These are phyloP conservation scores for Troilus luridus DNA, from an alignment of 2,888 invertebrate species.

Conservation along the genomic window DNA sequence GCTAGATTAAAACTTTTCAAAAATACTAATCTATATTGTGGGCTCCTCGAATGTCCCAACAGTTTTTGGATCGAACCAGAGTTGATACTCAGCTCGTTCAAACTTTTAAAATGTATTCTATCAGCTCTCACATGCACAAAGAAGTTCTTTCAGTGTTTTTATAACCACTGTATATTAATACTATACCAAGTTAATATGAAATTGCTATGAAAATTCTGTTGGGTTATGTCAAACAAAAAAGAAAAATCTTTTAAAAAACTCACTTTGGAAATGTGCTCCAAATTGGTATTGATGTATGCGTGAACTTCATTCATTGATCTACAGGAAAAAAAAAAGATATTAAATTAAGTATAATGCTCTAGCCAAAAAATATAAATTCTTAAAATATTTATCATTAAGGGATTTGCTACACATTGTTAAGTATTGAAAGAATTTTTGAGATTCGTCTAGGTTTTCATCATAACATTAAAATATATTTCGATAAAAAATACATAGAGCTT, in stretches of 20 bases:
- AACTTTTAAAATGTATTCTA: no score
- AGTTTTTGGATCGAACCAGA: no score
- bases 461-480: neutral
- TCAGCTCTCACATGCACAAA: no score
- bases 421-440: neutral
- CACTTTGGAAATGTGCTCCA: slow-evolving; percentile 87
- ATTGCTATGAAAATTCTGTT: neutral
- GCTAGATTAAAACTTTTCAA: no score
- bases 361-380: neutral
- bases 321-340: neutral
- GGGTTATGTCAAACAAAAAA: neutral
- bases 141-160: no score
- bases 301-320: slow-evolving; percentile 81
- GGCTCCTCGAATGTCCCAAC: no score
- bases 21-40: no score
- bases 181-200: neutral
- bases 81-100: no score
- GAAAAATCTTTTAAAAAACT: slow-evolving; percentile 61
- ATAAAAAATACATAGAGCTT: no score
- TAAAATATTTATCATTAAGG: neutral
- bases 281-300: slow-evolving; percentile 82
- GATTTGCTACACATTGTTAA: neutral
- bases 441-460: neutral
- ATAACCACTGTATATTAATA: no score
- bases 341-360: neutral